phyloP scores from a whole-genome alignment of 2,888 invertebrate species.

The Drosophila acutilabella region DNA sequence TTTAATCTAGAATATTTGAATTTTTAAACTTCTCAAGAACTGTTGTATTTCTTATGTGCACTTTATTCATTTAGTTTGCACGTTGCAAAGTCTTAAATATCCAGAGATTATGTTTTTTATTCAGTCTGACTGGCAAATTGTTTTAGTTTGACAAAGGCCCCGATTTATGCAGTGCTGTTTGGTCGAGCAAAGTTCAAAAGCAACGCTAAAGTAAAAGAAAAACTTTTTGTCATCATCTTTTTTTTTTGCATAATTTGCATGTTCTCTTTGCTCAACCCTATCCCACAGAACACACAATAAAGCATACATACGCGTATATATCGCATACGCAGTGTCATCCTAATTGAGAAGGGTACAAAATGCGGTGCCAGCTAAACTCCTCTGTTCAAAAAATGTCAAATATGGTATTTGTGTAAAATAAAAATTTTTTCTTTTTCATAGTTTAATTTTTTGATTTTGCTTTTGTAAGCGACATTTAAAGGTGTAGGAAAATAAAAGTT shows the following conservation, averaged over 20 bases:
- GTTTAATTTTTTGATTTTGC: constrained; percentile 12
- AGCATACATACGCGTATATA: constrained; percentile 48
- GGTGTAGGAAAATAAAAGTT: no score
- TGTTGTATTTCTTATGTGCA: not conserved
- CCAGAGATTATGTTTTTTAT: constrained; percentile 7
- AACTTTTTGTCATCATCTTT: constrained; percentile 59
- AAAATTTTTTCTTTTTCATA: constrained; percentile 30
- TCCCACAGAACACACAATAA: constrained; percentile 22
- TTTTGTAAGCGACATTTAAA: no score
- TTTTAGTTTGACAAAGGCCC: constrained; percentile 59
- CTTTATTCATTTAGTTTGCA: not conserved
- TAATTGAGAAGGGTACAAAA: constrained; percentile 78
- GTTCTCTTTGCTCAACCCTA: constrained; percentile 29
- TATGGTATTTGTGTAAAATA: constrained; percentile 46
- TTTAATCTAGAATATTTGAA: no score
- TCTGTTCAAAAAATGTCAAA: constrained; percentile 72
- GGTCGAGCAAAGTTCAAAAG: constrained; percentile 56
- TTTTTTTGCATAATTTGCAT: constrained; percentile 33
- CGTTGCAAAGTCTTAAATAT: constrained; percentile 8
- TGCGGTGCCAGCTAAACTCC: constrained; percentile 62
- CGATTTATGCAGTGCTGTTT: constrained; percentile 43
- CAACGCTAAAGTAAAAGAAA: constrained; percentile 31
- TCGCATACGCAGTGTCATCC: constrained; percentile 76
- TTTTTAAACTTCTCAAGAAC: not conserved
- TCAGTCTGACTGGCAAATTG: constrained; percentile 39